Conservation (phyloP, 2,113 vertebrate species). For the Cheirogaleus medius region DNA sequence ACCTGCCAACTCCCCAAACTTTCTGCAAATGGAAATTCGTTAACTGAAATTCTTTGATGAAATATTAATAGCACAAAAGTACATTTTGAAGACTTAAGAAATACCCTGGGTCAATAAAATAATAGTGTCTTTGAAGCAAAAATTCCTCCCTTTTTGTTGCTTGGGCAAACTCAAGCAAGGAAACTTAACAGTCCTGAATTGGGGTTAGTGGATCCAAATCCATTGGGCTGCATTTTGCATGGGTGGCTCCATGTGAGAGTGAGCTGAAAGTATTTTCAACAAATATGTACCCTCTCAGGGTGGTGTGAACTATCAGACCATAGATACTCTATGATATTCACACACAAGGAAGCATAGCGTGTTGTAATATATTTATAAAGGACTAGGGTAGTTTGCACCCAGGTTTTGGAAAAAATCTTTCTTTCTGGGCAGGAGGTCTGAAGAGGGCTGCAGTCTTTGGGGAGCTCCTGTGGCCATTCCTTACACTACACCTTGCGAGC, state of each 20-base stretch:
- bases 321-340: not conserved
- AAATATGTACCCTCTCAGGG: not conserved
- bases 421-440: not conserved
- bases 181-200: not conserved
- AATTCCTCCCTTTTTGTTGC: not conserved
- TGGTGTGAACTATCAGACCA: not conserved
- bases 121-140: not conserved
- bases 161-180: not conserved
- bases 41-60: constrained; percentile 61
- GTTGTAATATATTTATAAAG: not conserved
- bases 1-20: constrained; percentile 70
- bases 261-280: not conserved
- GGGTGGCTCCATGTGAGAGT: not conserved
- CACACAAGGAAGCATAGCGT: not conserved
- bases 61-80: constrained; percentile 48
- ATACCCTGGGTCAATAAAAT: not conserved
- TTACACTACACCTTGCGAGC: not conserved
- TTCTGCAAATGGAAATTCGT: constrained; percentile 67
- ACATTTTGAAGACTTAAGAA: constrained; percentile 42
- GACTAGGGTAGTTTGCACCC: not conserved
- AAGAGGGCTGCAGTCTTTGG: not conserved
- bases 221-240: not conserved
- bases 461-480: not conserved
- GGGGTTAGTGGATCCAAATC: not conserved
- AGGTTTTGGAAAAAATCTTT: not conserved